Evolutionary conservation across 1,140 invertebrate genomes (phyloP), one percentile per base, ranked within the genome.

Genomic region (Tetraneura akinire): DNA sequence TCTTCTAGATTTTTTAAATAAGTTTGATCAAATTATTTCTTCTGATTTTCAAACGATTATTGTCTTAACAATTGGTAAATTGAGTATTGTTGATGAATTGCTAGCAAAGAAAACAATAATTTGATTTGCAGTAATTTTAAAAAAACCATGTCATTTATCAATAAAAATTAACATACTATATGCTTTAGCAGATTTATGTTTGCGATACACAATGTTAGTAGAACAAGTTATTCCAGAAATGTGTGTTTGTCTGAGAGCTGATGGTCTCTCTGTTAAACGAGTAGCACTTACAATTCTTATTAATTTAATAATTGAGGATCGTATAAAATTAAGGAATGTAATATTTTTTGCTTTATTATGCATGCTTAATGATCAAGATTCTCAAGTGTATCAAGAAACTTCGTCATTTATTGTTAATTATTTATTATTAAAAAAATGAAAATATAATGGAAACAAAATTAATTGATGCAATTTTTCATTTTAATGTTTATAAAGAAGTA

Each of bases 151-250:
- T 55, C 73, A 76, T 9, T 55, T 55, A 26, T 76, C 73, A 60
- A 60, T 60, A 26, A 76, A 76, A 76, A 76, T 76, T 45, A 76
- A 76, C 60, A 55, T 55, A 26, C 23, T 76, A 42, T 60, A 53
- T 57, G 73, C 73, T 45, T 76, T 76, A 26, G 23, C 73, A 26
- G 73, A 76, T 57, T 76, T 76, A 60, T 76, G 73, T 57, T 76
- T 76, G 37, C 29, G 73, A 16, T 76, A 55, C 60, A 60, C 73
- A 45, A 76, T 55, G 16, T 76, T 76, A 18, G 73, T 76, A 6
- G 73, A 76, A 45, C 73, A 76, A 76, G 73, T 55, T 76, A 76
- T 76, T 57, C 73, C 73, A 76, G 73, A 76, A 76, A 76, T 76
- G 73, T 76, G 73, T 62, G 73, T 76, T n/a, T 76, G 73, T 26